Percentiles rank a stretch among this genome's conserved stretches.
These are phyloP conservation scores for Lytechinus pictus DNA, from an alignment of 35 echinoderm and acorn worm genomes.

Conservation along the genomic window DNA sequence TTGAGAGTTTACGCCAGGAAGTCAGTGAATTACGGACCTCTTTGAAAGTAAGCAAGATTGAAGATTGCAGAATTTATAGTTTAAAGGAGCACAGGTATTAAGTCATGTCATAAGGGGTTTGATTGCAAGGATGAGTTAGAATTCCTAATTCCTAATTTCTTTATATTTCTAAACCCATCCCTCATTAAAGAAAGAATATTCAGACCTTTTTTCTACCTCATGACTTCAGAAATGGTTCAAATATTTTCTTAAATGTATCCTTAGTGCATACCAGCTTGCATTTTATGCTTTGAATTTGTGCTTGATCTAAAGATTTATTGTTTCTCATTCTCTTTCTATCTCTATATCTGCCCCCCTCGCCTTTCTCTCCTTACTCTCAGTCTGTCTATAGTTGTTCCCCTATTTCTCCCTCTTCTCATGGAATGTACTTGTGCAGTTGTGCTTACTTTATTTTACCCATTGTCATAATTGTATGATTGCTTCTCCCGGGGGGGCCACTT, in stretches of 20 bases:
- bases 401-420: no score
- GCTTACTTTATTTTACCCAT: no score
- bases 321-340: no score
- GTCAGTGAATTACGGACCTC: constrained; percentile 79
- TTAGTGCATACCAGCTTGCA: not conserved
- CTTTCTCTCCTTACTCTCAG: no score
- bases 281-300: not conserved
- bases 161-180: not conserved
- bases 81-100: no score
- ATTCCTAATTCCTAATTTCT: not conserved
- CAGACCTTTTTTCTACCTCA: not conserved
- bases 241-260: no score
- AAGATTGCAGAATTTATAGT: not conserved
- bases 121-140: not conserved
- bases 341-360: no score
- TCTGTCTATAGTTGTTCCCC: no score
- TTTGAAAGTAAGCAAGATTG: constrained; percentile 70
- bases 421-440: no score
- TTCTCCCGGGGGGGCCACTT: no score
- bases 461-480: no score
- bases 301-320: no score
- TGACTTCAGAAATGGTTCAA: not conserved
- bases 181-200: not conserved
- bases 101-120: not conserved
- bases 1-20: constrained; percentile 79